Conservation (phyloP, 2,113 vertebrate species). For the Phocoena sinus region DNA sequence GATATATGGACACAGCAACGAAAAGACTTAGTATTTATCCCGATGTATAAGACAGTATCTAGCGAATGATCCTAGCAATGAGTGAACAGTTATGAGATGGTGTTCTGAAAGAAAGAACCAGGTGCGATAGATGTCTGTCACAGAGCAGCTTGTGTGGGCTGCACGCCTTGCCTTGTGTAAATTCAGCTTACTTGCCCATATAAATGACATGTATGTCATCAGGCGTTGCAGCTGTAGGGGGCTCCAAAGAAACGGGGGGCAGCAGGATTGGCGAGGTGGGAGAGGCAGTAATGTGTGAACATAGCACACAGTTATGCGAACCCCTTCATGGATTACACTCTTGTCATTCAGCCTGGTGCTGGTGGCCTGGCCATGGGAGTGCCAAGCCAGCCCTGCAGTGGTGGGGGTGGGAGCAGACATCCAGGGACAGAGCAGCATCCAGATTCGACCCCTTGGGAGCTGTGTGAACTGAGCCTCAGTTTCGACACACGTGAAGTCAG, state of each 20-base stretch:
- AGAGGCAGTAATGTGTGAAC: not conserved
- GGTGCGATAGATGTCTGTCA: not conserved
- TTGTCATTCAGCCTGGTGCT: no score
- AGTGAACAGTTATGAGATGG: no score
- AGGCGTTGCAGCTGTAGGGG: not conserved
- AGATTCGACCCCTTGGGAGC: accelerated
- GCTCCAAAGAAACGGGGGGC: not conserved
- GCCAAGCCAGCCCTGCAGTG: accelerated
- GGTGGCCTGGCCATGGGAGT: not conserved
- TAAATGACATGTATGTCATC: no score
- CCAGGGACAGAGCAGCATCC: not conserved
- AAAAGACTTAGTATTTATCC: not conserved
- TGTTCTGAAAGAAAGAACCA: not conserved
- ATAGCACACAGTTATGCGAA: not conserved
- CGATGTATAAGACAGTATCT: no score
- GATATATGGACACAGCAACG: not conserved
- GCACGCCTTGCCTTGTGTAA: not conserved
- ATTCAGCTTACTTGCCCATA: not conserved
- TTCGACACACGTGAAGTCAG: not conserved
- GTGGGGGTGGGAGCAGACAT: not conserved
- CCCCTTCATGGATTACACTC: not conserved
- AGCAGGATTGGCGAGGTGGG: no score
- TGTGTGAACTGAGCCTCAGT: not conserved
- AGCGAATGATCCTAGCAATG: not conserved
- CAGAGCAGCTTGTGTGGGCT: not conserved